Base-by-base conservation (phyloP, 2,797 vertebrate genomes). In the Setipinna tenuifilis region DNA sequence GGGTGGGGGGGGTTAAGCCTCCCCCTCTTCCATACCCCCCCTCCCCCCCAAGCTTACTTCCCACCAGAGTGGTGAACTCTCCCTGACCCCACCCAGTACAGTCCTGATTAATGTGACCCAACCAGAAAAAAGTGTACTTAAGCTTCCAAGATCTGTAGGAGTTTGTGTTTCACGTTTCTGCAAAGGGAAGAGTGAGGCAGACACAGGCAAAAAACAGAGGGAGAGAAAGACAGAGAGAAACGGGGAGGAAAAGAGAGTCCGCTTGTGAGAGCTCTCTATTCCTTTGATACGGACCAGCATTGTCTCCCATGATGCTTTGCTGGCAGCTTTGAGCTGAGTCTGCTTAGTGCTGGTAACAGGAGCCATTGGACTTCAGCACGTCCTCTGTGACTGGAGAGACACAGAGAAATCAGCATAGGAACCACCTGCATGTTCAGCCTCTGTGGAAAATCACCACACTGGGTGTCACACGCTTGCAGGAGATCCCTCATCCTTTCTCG, bases 91-190 rank as follows among this genome's bases (percentile, higher is more conserved):
- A 16, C 68, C 89, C 17, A 84, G 89, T 82, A 28, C 87, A 90
- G 91, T 89, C 85, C 89, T 95, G 94, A 95, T 93, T 91, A 91
- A 95, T 93, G 92, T 89, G 16, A 31, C 68, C 68, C 68, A 35
- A 28, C 68, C 35, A 75, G 35, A 54, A 59, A 65, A 65, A 65
- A 25, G 62, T 28, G 25, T 65, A 65, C 23, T 65, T 65, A 65
- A 75, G 68, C 68, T 31, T 75, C 12, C 68, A 31, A 17, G 68
- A 75, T 17, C 68, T 19, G 68, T 17, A 35, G 68, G 68, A 75
- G 68, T 75, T 75, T 35, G 31, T 75, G 68, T 35, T 75, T 31
- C 31, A 31, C 12, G 28, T 31, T 75, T 75, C 0, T 31, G 68
- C 28, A 75, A 75, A 4, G 25, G 68, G 68, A 35, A 23, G 9